Conservation (phyloP, 2,113 vertebrate species). For the Fregata magnificens region DNA sequence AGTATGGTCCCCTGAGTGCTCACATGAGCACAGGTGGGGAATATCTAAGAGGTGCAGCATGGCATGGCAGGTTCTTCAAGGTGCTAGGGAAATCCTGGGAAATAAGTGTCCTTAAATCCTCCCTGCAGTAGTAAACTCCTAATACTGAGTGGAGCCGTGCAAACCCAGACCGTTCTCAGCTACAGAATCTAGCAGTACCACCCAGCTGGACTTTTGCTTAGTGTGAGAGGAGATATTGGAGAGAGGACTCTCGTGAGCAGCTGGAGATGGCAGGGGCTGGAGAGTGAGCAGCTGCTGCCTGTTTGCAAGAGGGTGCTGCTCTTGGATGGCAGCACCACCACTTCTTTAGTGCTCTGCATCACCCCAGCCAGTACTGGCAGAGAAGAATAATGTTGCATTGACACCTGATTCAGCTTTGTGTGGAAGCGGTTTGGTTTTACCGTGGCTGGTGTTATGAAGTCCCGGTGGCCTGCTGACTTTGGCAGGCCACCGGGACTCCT, state of each 20-base stretch:
- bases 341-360: background rate
- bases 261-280: background rate
- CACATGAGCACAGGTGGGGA: background rate
- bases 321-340: background rate
- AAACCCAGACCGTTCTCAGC: background rate
- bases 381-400: accelerated
- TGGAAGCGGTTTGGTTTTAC: background rate
- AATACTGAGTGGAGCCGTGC: too few species aligned
- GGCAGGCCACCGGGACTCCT: background rate
- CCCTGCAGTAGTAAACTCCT: background rate
- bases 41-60: background rate
- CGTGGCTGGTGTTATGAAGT: background rate
- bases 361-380: background rate
- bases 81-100: background rate
- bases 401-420: accelerated
- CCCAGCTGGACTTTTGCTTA: background rate
- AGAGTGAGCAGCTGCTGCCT: background rate
- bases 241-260: background rate
- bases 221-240: accelerated
- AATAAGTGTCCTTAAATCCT: background rate
- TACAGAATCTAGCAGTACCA: background rate
- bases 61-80: background rate
- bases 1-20: background rate
- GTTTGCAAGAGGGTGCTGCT: background rate
- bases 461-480: background rate